Evolutionary conservation across 2,113 vertebrate genomes (phyloP), one percentile per base, ranked within the genome.

Genomic region (Alligator sinensis): DNA sequence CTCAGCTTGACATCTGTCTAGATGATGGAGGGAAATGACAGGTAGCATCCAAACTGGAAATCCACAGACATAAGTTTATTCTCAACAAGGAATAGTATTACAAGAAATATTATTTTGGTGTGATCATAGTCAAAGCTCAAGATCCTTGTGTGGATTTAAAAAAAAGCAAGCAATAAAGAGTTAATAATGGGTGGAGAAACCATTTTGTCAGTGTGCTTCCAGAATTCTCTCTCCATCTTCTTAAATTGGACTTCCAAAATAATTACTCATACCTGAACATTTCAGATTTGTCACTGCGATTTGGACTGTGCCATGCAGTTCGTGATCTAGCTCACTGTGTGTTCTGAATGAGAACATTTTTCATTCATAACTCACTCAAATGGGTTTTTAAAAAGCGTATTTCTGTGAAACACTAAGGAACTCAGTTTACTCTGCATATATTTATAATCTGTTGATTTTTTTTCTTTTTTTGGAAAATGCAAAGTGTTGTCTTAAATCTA

Each of bases 271-370:
- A 4, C 12, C 74, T 57, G 84, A 82, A 18, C 38, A 91, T 88
- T 28, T 34, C n/a, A 10, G 3, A 57, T 80, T 93, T 91, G 14
- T 79, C 58, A 63, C 27, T 28, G 18, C 8, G 7, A 72, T 38
- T 2, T 88, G 28, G 75, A 9, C 27, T 85, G 9, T 72, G 58
- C 61, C 19, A 78, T 47, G 11, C 11, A 75, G 16, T 4, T 0
- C 2, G 2, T 3, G 0, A 17, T 25, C 34, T 74, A 34, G 13
- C 0, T 1, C 0, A 0, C 14, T 62, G 63, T 62, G 16, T 21
- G 55, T 84, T 88, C 63, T 70, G 74, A 80, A 70, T 47, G 21
- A 88, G 70, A 88, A 62, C 7, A 60, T 1, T 0, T 9, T 91
- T 91, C 10, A 70, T 81, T 89, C 30, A 13, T 16, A 80, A 74